These are phyloP conservation scores for Bubo scandiacus DNA, from an alignment of 2,113 vertebrate species.

Conservation along the genomic window DNA sequence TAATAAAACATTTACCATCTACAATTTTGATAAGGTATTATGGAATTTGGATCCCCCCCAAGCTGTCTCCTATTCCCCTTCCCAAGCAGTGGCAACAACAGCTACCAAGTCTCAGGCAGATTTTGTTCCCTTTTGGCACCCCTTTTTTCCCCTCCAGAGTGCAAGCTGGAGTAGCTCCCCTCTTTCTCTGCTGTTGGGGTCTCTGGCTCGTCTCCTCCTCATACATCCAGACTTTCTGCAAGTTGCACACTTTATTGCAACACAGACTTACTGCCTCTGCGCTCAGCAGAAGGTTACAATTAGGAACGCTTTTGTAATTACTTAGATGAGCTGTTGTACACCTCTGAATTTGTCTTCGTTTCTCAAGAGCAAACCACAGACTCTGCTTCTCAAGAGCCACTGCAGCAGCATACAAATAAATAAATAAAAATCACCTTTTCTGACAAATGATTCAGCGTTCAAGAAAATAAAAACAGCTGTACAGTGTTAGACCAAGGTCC, in stretches of 20 bases:
- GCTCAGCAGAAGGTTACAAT: neutral
- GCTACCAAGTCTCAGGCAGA: neutral
- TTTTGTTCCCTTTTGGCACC: neutral
- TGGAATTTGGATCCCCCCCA: neutral
- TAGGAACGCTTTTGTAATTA: constrained; percentile 28
- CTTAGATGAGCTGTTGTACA: neutral
- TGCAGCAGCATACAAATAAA: neutral
- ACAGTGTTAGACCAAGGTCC: constrained; percentile 34
- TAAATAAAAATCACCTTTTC: neutral
- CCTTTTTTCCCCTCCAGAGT: neutral
- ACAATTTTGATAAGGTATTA: neutral
- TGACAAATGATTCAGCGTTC: constrained; percentile 6
- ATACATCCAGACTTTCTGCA: neutral
- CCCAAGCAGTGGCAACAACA: neutral
- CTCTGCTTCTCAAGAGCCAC: neutral
- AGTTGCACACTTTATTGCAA: neutral
- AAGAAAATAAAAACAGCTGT: constrained; percentile 51
- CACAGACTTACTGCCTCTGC: neutral
- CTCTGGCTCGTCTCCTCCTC: neutral
- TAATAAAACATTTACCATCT: neutral
- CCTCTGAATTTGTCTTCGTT: constrained; percentile 16
- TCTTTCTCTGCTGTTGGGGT: neutral
- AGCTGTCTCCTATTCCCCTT: neutral
- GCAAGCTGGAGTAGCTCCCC: neutral
- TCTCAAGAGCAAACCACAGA: neutral